A percentile compares a stretch with the other conserved stretches of the same genome.
Evolutionary conservation across 2,797 vertebrate species (phyloP).

Genomic region (Rhadinocentrus ornatus): DNA sequence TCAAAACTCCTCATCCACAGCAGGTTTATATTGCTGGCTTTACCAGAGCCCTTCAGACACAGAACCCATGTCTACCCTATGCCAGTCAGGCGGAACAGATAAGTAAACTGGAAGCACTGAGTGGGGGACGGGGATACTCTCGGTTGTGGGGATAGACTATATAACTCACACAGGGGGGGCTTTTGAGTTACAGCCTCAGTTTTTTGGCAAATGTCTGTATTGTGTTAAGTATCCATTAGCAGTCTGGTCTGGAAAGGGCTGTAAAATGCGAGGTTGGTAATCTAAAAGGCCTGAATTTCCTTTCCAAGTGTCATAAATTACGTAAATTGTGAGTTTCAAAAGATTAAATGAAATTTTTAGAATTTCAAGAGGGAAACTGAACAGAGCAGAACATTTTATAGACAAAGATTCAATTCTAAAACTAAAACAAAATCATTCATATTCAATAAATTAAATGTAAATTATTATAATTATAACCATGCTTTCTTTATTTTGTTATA

Average conservation of each 20-base stretch:
- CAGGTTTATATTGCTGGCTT: slow-evolving; percentile 63
- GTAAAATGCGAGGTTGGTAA: slow-evolving; percentile 59
- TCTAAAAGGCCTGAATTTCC: slow-evolving; percentile 40
- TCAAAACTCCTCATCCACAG: slow-evolving; percentile 48
- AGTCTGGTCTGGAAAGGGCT: slow-evolving; percentile 51
- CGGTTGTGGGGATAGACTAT: slow-evolving; percentile 38
- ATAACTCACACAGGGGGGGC: slow-evolving; percentile 60
- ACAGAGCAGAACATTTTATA: too few relatives aligned
- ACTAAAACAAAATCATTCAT: too few relatives aligned
- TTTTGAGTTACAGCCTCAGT: slow-evolving; percentile 64
- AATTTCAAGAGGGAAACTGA: neutral
- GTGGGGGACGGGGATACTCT: slow-evolving; percentile 16
- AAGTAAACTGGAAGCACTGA: slow-evolving; percentile 52
- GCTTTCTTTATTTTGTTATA: too few relatives aligned
- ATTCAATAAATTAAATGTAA: too few relatives aligned
- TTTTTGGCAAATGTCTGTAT: slow-evolving; percentile 54
- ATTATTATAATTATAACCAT: too few relatives aligned
- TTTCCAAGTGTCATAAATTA: slow-evolving; percentile 33
- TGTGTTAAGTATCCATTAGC: slow-evolving; percentile 63
- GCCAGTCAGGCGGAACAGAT: slow-evolving; percentile 73
- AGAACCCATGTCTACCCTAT: slow-evolving; percentile 61
- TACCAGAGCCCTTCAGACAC: slow-evolving; percentile 54
- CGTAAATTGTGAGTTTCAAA: slow-evolving; percentile 34
- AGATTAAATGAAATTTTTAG: slow-evolving; percentile 5
- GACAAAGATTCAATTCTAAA: too few relatives aligned